These are phyloP conservation scores for Andricus quercusramuli DNA, from an alignment of 2,888 invertebrate genomes.

Conservation along the genomic window DNA sequence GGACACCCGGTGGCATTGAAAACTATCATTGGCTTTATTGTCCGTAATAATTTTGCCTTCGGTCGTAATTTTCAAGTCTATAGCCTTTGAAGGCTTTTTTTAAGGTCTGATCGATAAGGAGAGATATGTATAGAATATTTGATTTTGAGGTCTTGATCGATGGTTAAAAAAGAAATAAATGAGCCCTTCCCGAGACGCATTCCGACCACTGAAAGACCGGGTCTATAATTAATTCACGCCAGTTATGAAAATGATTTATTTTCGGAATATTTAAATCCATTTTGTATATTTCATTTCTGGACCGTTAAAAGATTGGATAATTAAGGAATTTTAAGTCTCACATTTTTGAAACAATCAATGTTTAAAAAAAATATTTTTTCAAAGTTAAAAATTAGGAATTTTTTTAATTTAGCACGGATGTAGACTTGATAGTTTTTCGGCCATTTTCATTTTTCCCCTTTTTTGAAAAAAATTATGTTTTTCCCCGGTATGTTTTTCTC, in stretches of 20 bases:
- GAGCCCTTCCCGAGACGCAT: neutral
- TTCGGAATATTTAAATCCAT: neutral
- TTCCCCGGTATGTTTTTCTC: too few relatives aligned
- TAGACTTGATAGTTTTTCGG: too few relatives aligned
- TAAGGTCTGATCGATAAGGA: neutral
- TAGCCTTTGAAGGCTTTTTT: neutral
- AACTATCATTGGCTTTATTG: slow-evolving; percentile 7
- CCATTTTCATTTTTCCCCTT: too few relatives aligned
- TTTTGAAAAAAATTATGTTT: too few relatives aligned
- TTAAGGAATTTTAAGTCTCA: too few relatives aligned
- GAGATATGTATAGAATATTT: neutral
- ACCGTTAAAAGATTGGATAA: too few relatives aligned
- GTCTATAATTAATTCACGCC: neutral
- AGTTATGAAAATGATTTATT: neutral
- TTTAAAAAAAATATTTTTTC: neutral
- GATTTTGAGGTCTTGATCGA: neutral
- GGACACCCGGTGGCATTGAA: slow-evolving; percentile 11
- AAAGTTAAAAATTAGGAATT: too few relatives aligned
- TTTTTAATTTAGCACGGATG: too few relatives aligned
- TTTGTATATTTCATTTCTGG: too few relatives aligned
- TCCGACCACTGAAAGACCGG: neutral
- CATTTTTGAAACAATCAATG: too few relatives aligned
- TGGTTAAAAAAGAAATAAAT: neutral
- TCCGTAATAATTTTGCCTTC: slow-evolving; percentile 1
- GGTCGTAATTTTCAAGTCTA: neutral